These are phyloP conservation scores for Trichonephila inaurata DNA, from an alignment of 1,140 invertebrate genomes.

Conservation along the genomic window DNA sequence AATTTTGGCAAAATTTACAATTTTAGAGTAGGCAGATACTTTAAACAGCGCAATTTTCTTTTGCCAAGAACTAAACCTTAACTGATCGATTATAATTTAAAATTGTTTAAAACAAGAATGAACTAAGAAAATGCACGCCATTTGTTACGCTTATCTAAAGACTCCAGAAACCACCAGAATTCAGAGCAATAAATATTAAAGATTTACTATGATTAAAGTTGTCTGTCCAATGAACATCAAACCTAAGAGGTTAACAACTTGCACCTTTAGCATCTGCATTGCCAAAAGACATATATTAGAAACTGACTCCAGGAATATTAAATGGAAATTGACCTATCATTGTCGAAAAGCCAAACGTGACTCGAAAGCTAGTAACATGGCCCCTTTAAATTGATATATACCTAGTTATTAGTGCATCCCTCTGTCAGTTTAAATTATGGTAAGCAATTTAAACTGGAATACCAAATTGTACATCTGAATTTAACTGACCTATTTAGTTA, in stretches of 20 bases:
- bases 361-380: neutral
- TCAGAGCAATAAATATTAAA: neutral
- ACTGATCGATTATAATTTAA: no score
- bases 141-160: no score
- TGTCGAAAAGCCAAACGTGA: neutral
- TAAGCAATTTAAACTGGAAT: neutral
- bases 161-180: no score
- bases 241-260: neutral
- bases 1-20: no score
- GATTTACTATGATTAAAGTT: neutral
- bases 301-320: neutral
- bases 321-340: neutral
- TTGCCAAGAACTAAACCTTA: no score
- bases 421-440: conserved; percentile 16
- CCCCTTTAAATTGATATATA: neutral
- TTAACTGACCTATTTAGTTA: neutral
- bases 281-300: neutral
- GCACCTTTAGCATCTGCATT: neutral
- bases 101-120: no score
- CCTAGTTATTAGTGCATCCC: neutral
- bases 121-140: no score
- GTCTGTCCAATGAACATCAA: neutral
- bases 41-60: no score
- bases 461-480: neutral
- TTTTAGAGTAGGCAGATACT: no score